phyloP scores from a whole-genome alignment of 1,140 invertebrate genomes.

The Scaptomyza graminum region DNA sequence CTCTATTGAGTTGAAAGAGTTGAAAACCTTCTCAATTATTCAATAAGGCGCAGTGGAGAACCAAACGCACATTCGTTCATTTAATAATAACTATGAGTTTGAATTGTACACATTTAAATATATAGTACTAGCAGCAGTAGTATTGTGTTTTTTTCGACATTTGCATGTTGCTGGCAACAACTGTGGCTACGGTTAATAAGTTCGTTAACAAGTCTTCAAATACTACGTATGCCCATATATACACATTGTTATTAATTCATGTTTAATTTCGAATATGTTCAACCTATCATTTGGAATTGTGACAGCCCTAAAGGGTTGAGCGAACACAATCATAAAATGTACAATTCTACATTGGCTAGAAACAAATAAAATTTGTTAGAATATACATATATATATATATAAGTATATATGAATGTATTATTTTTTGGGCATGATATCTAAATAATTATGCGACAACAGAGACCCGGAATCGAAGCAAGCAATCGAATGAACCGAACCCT shows the following conservation, averaged over 20 bases:
- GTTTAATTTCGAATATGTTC: conserved; percentile 53
- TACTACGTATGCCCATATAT: conserved; percentile 1
- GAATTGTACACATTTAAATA: conserved; percentile 8
- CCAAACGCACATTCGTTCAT: background rate
- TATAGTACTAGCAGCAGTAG: background rate
- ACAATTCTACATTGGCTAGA: background rate
- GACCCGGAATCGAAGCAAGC: conserved; percentile 5
- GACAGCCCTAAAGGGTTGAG: conserved; percentile 62
- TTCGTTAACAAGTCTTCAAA: conserved; percentile 74
- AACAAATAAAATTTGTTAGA: background rate
- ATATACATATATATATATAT: background rate
- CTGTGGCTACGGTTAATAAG: conserved; percentile 62
- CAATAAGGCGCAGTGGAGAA: background rate
- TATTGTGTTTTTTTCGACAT: background rate
- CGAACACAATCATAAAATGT: conserved; percentile 21
- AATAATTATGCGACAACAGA: conserved; percentile 51
- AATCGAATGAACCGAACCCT: conserved; percentile 10
- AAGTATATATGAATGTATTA: conserved; percentile 1
- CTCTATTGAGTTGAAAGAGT: conserved; percentile 16
- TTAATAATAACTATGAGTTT: conserved; percentile 1
- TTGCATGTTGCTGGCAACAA: background rate
- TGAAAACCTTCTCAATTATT: background rate
- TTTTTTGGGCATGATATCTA: conserved; percentile 28
- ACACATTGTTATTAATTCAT: conserved; percentile 46
- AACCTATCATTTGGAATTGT: conserved; percentile 61